Evolutionary conservation across 2,797 vertebrate species (phyloP), one percentile per base, ranked within the genome.

Genomic region (Galago senegalensis): DNA sequence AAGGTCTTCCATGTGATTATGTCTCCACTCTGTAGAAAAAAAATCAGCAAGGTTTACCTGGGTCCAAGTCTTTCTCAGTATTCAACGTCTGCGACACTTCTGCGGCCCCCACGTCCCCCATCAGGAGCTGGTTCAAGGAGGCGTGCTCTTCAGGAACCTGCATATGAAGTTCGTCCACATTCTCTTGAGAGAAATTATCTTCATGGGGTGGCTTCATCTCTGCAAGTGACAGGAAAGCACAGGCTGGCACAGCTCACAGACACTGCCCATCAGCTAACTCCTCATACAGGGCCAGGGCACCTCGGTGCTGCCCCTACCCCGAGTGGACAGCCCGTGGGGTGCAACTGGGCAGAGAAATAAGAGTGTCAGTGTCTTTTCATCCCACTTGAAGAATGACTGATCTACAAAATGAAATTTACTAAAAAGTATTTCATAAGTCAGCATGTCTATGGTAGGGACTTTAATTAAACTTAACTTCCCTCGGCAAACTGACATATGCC

Each of bases 41-140:
- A n/a, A 63, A 95, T 43, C 4, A 95, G 60, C 61, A 93, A 79
- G 80, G 17, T 9, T 98, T 98, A 99, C 99, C 99, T 98, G 96
- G 53, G 79, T 89, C 89, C 61, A 1, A 3, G 3, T 97, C 94
- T 70, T 97, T 79, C 7, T 70, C 86, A 12, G 56, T 34, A 75
- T n/a, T 49, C 6, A 23, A 31, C 10, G 67, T 95, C 95, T 87
- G 96, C 18, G 73, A 73, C 16, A 75, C 92, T 77, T n/a, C 92
- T 43, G 46, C 81, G 4, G 75, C 18, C 31, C 56, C 43, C 0
- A 2, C 7, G 79, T 97, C 91, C 88, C 89, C 20, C 0, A 58
- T 60, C 89, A 60, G 56, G 1, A 29, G 61, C 0, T 89, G 95
- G 69, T 98, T 92, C 2, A 1, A 75, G 10, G 56, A 97, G 25